phyloP scores from a whole-genome alignment of 2,888 invertebrate genomes.

The Hipparchia sbordonii region DNA sequence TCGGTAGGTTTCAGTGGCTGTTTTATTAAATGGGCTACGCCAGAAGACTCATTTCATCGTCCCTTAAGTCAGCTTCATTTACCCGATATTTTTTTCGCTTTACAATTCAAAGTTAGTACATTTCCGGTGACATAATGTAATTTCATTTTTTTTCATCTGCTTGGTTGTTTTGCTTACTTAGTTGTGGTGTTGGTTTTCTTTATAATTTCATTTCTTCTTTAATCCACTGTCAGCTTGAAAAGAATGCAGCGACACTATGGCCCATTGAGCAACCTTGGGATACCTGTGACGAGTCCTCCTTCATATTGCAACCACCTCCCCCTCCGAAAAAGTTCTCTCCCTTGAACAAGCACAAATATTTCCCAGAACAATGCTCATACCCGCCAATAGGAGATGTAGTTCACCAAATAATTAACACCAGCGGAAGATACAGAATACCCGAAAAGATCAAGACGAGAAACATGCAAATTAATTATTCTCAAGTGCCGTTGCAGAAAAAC shows the following conservation, averaged over 20 bases:
- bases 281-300: slow-evolving; percentile 65
- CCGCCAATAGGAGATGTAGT: slow-evolving; percentile 62
- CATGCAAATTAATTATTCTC: slow-evolving; percentile 51
- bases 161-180: slow-evolving; percentile 27
- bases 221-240: slow-evolving; percentile 74
- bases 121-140: too few relatives aligned
- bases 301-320: slow-evolving; percentile 58
- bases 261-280: slow-evolving; percentile 68
- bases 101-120: too few relatives aligned
- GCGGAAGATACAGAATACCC: slow-evolving; percentile 59
- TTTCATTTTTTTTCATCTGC: slow-evolving; percentile 5
- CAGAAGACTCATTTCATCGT: too few relatives aligned
- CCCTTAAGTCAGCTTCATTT: too few relatives aligned
- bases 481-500: slow-evolving; percentile 53
- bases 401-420: slow-evolving; percentile 59
- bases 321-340: slow-evolving; percentile 39
- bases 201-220: slow-evolving; percentile 52
- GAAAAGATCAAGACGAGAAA: slow-evolving; percentile 58
- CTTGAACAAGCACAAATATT: slow-evolving; percentile 9
- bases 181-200: slow-evolving; percentile 41
- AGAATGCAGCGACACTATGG: slow-evolving; percentile 65
- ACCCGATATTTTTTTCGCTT: too few relatives aligned
- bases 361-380: not conserved
- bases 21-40: too few relatives aligned
- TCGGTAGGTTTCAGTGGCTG: too few relatives aligned